Evolutionary conservation across 2,888 invertebrate species (phyloP).

Genomic region (Cephus sareptanus): DNA sequence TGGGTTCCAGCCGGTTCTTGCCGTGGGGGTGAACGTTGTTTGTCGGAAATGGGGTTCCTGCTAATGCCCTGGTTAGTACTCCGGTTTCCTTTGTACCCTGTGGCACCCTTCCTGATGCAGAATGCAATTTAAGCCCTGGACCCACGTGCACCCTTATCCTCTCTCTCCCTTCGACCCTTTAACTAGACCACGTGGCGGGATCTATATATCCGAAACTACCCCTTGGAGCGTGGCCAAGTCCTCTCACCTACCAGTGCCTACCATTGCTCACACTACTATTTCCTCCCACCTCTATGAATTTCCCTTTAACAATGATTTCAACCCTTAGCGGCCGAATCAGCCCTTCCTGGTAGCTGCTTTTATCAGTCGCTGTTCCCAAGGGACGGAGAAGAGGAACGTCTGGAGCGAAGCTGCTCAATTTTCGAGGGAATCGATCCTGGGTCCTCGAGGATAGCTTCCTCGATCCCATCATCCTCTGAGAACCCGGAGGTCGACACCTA

Average conservation of each 20-base stretch:
- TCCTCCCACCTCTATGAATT: background rate
- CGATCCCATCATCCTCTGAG: background rate
- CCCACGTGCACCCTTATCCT: conserved; percentile 8
- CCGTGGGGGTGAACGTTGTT: conserved; percentile 49
- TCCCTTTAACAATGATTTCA: background rate
- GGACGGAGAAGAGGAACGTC: background rate
- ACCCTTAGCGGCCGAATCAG: background rate
- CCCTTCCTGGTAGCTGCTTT: background rate
- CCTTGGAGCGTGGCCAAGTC: background rate
- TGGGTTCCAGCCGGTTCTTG: background rate
- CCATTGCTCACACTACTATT: background rate
- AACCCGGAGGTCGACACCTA: background rate
- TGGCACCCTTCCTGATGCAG: conserved; percentile 37
- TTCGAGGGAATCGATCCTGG: too few relatives aligned
- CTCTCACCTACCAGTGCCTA: background rate
- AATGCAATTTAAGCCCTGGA: conserved; percentile 54
- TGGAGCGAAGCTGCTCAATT: background rate
- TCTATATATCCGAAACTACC: background rate
- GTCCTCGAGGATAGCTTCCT: too few relatives aligned
- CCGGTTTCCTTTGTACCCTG: conserved; percentile 50
- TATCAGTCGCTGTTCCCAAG: background rate
- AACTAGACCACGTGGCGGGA: conserved; percentile 30
- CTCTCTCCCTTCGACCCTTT: conserved; percentile 18
- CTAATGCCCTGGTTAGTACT: conserved; percentile 63
- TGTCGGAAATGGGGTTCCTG: conserved; percentile 57